phyloP scores from a whole-genome alignment of 2,888 invertebrate genomes.

The Athalia cordata region DNA sequence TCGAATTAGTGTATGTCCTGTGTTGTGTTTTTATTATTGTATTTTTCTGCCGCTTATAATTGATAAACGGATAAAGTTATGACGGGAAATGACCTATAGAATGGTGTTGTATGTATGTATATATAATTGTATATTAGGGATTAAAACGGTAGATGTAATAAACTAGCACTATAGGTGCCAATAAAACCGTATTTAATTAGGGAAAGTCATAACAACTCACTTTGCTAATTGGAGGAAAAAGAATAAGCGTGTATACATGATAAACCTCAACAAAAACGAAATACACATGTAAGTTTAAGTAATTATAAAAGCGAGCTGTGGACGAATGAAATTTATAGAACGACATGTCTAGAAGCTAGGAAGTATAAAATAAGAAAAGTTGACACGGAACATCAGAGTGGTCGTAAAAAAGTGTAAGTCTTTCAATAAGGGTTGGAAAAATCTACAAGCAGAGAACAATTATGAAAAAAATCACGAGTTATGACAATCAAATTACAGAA shows the following conservation, averaged over 20 bases:
- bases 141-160: conserved; percentile 22
- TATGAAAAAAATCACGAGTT: not conserved
- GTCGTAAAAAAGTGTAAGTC: not conserved
- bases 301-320: conserved; percentile 25
- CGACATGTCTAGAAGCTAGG: conserved; percentile 22
- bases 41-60: not conserved
- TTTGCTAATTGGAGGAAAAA: conserved; percentile 29
- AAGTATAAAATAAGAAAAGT: conserved; percentile 13
- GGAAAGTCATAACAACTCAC: conserved; percentile 32
- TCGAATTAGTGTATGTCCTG: too few species aligned
- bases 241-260: conserved; percentile 16
- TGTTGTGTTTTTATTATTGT: too few species aligned
- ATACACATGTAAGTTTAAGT: not conserved
- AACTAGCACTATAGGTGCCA: conserved; percentile 28
- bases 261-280: conserved; percentile 22
- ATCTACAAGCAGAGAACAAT: not conserved
- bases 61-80: conserved; percentile 16
- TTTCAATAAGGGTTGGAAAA: too few species aligned
- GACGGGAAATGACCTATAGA: not conserved
- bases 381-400: conserved; percentile 12
- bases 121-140: not conserved
- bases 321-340: not conserved
- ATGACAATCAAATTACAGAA: too few species aligned
- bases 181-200: conserved; percentile 27
- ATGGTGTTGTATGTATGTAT: conserved; percentile 1